Evolutionary conservation across 2,888 invertebrate genomes (phyloP).

Genomic region (Lissonota sp.): DNA sequence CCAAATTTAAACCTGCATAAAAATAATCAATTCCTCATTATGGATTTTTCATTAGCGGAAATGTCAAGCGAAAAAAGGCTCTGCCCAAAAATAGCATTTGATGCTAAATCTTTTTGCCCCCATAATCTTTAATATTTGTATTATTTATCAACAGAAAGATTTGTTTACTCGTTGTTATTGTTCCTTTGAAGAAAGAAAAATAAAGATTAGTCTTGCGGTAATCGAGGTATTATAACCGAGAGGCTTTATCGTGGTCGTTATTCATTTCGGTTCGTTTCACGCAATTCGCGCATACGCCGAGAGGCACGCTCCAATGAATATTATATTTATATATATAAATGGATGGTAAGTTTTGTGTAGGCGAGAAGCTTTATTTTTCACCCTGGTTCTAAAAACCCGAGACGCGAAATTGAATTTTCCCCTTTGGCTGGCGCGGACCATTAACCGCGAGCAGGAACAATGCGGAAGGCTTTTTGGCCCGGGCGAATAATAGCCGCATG

Average conservation of each 20-base stretch:
- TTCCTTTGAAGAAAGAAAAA: too few species aligned
- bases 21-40: too few species aligned
- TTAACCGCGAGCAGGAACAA: conserved; percentile 59
- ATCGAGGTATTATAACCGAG: neutral
- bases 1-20: too few species aligned
- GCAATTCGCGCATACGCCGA: conserved; percentile 25
- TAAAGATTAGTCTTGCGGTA: too few species aligned
- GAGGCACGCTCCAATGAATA: conserved; percentile 28
- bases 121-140: too few species aligned
- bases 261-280: conserved; percentile 52
- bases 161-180: too few species aligned
- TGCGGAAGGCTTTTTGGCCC: conserved; percentile 26
- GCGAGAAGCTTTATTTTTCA: conserved; percentile 50
- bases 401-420: conserved; percentile 62
- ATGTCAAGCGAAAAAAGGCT: too few species aligned
- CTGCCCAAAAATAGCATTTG: too few species aligned
- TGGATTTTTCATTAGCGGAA: too few species aligned
- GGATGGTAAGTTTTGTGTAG: conserved; percentile 2
- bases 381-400: conserved; percentile 10
- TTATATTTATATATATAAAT: neutral
- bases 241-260: conserved; percentile 41
- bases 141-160: too few species aligned
- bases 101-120: too few species aligned
- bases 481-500: conserved; percentile 37
- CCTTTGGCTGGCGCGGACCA: conserved; percentile 38